phyloP scores from a whole-genome alignment of 2,113 vertebrate genomes.

The Eurypyga helias region DNA sequence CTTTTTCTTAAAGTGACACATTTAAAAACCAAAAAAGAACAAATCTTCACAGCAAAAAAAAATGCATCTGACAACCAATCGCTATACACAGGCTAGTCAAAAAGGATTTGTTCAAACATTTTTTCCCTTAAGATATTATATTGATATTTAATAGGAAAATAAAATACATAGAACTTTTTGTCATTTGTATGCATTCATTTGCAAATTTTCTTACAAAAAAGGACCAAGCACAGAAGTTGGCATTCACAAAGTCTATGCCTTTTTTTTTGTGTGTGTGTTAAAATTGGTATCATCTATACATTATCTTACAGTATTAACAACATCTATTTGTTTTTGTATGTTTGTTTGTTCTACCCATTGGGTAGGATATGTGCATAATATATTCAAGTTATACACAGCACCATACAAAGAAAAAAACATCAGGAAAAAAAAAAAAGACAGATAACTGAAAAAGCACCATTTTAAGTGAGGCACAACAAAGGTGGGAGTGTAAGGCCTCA shows the following conservation, averaged over 20 bases:
- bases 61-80: slow-evolving; percentile 40
- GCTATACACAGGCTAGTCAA: slow-evolving; percentile 65
- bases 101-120: slow-evolving; percentile 77
- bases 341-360: slow-evolving; percentile 93
- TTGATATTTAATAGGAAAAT: slow-evolving; percentile 91
- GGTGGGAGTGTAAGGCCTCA: slow-evolving; percentile 75
- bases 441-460: slow-evolving; percentile 93
- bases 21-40: slow-evolving; percentile 17
- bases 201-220: slow-evolving; percentile 87
- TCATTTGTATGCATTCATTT: slow-evolving; percentile 86
- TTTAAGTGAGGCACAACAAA: slow-evolving; percentile 94
- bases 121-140: slow-evolving; percentile 77
- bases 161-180: slow-evolving; percentile 87
- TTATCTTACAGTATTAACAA: slow-evolving; percentile 97
- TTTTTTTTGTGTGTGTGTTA: slow-evolving; percentile 83
- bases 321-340: slow-evolving; percentile 76
- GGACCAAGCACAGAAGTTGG: slow-evolving; percentile 84
- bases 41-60: slow-evolving; percentile 70
- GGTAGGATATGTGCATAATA: slow-evolving; percentile 99
- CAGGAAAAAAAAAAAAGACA: slow-evolving; percentile 70
- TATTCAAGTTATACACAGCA: slow-evolving; percentile 97
- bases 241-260: slow-evolving; percentile 92
- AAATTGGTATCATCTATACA: slow-evolving; percentile 91
- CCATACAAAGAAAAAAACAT: slow-evolving; percentile 86
- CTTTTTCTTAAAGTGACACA: slow-evolving; percentile 54